Evolutionary conservation across 2,113 vertebrate species (phyloP), one percentile per base, ranked within the genome.

Genomic region (Acanthisitta chloris): DNA sequence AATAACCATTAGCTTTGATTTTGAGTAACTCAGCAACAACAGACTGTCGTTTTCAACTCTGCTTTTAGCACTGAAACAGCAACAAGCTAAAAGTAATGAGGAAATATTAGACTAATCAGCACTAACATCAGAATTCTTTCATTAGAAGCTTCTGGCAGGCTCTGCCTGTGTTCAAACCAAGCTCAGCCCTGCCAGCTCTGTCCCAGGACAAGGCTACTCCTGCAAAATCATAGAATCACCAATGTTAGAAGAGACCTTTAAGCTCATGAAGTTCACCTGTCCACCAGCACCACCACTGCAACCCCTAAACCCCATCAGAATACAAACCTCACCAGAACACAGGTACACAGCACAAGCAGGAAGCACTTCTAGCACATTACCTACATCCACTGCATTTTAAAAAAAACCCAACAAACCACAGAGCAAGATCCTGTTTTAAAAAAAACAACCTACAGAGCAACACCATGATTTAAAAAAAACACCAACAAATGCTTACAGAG

Each of bases 341-440:
- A 1, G 3, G 1, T 11, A 14, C 36, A 3, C 14, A 17, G 1
- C 24, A 36, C 40, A 8, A 3, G 9, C 48, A 19, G 10, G 21
- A 28, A 28, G 24, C 3, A 1, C 4, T 45, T 54, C 7, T 1
- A 45, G 28, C 17, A 5, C 13, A 0, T 67, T 62, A 74, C 13
- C 51, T 6, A n/a, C 2, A 1, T 0, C 28, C 52, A 42, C 17
- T 28, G 6, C 42, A 0, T 1, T n/a, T n/a, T n/a, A n/a, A n/a
- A n/a, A 9, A 18, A 36, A 12, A 55, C 1, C 24, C 13, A 2
- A n/a, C n/a, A 10, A n/a, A n/a, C 19, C 29, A 4, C 2, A 10
- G 17, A 45, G 1, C 72, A n/a, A 16, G 42, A 52, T 1, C 8
- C 17, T n/a, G n/a, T n/a, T n/a, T n/a, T n/a, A n/a, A n/a, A n/a